These are phyloP conservation scores for Odontophorus gujanensis DNA, from an alignment of 2,113 vertebrate genomes.

Conservation along the genomic window DNA sequence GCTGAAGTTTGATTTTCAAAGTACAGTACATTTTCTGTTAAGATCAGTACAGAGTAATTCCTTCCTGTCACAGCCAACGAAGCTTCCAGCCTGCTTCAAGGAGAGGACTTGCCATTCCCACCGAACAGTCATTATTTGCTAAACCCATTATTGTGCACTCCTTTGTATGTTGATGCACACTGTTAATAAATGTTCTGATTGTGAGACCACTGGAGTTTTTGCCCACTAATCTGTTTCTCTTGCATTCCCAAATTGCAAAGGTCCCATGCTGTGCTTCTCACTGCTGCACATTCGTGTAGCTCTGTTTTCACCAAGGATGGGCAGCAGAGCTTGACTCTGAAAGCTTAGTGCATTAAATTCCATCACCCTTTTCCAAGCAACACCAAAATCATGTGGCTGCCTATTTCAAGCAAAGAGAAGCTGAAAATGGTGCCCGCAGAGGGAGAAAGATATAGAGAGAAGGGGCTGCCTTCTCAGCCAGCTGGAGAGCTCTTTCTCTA, in stretches of 20 bases:
- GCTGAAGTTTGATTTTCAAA: background rate
- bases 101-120: background rate
- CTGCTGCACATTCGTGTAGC: accelerated
- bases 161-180: background rate
- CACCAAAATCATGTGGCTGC: background rate
- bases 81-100: background rate
- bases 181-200: background rate
- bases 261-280: background rate
- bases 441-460: background rate
- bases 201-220: background rate
- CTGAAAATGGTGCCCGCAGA: background rate
- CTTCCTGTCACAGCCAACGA: background rate
- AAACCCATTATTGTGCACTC: background rate
- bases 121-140: background rate
- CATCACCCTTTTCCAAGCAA: background rate
- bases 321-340: background rate
- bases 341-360: background rate
- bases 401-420: background rate
- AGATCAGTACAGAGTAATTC: background rate
- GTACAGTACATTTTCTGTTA: background rate
- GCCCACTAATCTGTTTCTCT: background rate
- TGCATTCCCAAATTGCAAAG: background rate
- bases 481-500: background rate
- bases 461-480: background rate
- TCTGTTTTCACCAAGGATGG: background rate